These are phyloP conservation scores for Zapornia atra DNA, from an alignment of 2,113 vertebrate genomes.

Conservation along the genomic window DNA sequence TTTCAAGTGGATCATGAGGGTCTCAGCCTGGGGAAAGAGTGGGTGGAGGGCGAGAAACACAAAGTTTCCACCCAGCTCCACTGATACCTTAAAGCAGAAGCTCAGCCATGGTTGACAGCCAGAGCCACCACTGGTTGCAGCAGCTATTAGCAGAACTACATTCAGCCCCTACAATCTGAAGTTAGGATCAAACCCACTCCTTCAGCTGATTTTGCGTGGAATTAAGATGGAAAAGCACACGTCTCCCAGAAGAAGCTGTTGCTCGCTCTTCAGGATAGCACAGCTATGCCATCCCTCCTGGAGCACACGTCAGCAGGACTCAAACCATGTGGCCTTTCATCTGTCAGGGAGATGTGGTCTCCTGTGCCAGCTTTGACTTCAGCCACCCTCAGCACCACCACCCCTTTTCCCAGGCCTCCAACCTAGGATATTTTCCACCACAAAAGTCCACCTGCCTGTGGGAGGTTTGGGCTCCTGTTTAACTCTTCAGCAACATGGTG, in stretches of 20 bases:
- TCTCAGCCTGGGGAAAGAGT: background rate
- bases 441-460: background rate
- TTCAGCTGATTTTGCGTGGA: background rate
- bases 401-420: background rate
- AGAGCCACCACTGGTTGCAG: background rate
- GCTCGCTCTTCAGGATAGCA: background rate
- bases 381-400: background rate
- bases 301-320: background rate
- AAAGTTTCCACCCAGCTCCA: background rate
- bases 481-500: background rate
- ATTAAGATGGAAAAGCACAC: background rate
- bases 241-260: background rate
- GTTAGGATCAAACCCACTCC: background rate
- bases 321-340: background rate
- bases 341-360: background rate
- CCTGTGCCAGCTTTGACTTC: background rate
- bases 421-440: background rate
- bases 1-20: background rate
- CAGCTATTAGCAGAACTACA: background rate
- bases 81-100: background rate
- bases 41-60: background rate
- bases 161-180: background rate
- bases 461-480: background rate
- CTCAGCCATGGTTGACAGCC: background rate
- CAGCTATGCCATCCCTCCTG: background rate